Evolutionary conservation across 1,140 invertebrate genomes (phyloP), one percentile per base, ranked within the genome.

Genomic region (Diorhabda elongata): DNA sequence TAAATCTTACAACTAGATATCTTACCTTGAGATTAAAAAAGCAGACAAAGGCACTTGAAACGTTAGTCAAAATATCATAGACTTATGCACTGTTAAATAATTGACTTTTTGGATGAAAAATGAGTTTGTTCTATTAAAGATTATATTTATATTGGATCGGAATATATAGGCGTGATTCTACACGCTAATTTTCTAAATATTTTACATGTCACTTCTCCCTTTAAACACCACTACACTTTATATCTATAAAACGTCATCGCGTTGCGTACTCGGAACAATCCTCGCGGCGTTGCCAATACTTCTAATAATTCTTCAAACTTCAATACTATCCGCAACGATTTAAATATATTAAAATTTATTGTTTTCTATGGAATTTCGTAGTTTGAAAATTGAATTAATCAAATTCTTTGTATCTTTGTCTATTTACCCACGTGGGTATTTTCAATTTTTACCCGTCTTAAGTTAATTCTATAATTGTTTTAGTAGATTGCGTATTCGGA

Each of bases 151-250:
- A 43, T 57, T 57, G 64, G 64, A 65, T 42, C 64, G 64, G 64
- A 60, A 7, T 59, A 58, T 44, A 43, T 60, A 41, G 57, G 65
- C 65, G 65, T 67, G 65, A 44, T 44, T n/a, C 8, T 42, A 60
- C 65, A 67, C 65, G 65, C 65, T 58, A 11, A n/a, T 26, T 41
- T 42, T 8, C 57, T 59, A 41, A 42, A 61, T 44, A 42, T 67
- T 59, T 67, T 58, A 67, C 65, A 67, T 67, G 59, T 67, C 65
- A 44, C 64, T 41, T 44, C 44, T 62, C 11, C 11, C 61, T 6
- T n/a, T n/a, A 11, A 42, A 11, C 61, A 11, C 26, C n/a, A 8
- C 44, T 62, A 44, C 61, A 6, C 47, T 52, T 52, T 52, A 6
- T 52, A 52, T 8, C 47, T 52, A 11, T 42, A 11, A 5, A 44